Percentiles rank a stretch among this genome's conserved stretches.
Conservation (phyloP, 2,888 invertebrate genomes). For the Eupithecia vulgata region DNA sequence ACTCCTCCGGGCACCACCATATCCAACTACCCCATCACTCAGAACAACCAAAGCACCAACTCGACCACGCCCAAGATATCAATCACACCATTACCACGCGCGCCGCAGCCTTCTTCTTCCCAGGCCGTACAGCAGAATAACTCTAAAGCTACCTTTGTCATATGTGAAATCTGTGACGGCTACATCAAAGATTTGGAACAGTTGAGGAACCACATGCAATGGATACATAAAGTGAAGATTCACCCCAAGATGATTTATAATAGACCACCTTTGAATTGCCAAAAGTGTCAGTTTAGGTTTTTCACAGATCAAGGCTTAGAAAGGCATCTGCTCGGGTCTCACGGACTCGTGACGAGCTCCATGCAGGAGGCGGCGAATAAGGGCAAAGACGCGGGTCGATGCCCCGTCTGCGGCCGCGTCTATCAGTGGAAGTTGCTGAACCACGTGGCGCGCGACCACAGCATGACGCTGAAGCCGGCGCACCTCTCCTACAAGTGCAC, state of each 20-base stretch:
- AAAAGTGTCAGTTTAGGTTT: constrained; percentile 97
- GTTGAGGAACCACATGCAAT: constrained; percentile 97
- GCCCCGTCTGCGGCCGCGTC: constrained; percentile 97
- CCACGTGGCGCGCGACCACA: constrained; percentile 96
- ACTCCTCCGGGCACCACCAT: constrained; percentile 76
- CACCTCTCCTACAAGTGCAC: constrained; percentile 97
- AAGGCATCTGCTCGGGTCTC: constrained; percentile 96
- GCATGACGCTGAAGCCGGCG: constrained; percentile 96
- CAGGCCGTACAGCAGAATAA: constrained; percentile 61
- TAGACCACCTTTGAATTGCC: constrained; percentile 96
- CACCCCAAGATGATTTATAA: constrained; percentile 98
- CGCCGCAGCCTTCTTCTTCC: constrained; percentile 79
- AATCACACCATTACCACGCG: constrained; percentile 93
- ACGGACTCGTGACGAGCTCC: constrained; percentile 97
- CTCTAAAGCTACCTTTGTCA: constrained; percentile 94
- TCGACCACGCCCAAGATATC: constrained; percentile 95
- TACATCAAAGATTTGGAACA: constrained; percentile 98
- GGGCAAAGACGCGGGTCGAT: constrained; percentile 96
- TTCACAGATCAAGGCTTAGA: constrained; percentile 98
- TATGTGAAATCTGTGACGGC: constrained; percentile 98
- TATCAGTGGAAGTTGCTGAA: constrained; percentile 92
- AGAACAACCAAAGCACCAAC: constrained; percentile 63
- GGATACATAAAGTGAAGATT: constrained; percentile 98
- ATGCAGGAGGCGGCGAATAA: constrained; percentile 98
- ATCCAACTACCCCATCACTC: constrained; percentile 74